Evolutionary conservation across 2,888 invertebrate species (phyloP), one percentile per base, ranked within the genome.

Genomic region (Slavum lentiscoides): DNA sequence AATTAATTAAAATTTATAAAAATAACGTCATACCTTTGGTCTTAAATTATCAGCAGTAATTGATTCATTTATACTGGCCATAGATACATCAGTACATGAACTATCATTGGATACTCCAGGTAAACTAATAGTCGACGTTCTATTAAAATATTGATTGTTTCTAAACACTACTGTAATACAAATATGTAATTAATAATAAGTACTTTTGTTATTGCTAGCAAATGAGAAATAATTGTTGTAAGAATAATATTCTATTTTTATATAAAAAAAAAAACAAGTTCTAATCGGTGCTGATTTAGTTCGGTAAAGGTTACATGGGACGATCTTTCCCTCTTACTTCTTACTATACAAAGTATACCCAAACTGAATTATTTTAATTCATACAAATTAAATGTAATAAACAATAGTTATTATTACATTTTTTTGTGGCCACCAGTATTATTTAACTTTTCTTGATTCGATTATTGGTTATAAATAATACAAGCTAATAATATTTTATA

Each of bases 51-150:
- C 97, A 0, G 96, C 96, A 0, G 97, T 97, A 0, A 96, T 94
- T 15, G 97, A 96, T 88, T 97, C 97, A 85, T 97, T 97, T 1
- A 96, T 96, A 19, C 94, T 93, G n/a, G 96, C 96, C 23, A 96
- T 95, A 0, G 96, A 94, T 59, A 90, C 88, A 84, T 87, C 86
- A 43, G 84, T 83, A 15, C 30, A 77, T 55, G 69, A 72, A 21
- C 66, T 64, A 68, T 84, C 89, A 84, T 95, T 95, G 0, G 92
- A 94, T 58, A 95, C 95, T 86, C 97, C 96, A 0, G 96, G 95
- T 85, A 76, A 76, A 86, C 96, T 97, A 23, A 97, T 97, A 13
- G 97, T 97, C 61, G 97, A 97, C 30, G 30, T 30, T 2, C 4
- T 30, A 30, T 4, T 30, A 30, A 2, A 30, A 30, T 30, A 30